Base-by-base conservation (phyloP, 1,140 invertebrate genomes). In the Papilio polyxenes region DNA sequence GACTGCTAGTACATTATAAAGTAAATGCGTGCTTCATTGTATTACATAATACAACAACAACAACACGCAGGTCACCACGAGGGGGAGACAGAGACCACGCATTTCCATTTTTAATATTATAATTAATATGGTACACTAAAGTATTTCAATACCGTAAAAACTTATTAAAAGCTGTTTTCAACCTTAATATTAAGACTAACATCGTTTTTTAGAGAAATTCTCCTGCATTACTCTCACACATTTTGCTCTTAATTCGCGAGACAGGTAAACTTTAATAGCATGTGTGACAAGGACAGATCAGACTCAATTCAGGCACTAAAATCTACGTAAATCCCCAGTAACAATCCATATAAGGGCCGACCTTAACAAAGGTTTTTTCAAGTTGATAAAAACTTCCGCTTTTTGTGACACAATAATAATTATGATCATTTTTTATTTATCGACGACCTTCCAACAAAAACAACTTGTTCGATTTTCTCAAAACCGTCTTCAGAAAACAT, bases 351-450 rank as follows among this genome's bases (percentile, higher is more conserved):
- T 72, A 37, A 72, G 65, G 65, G 31, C 31, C 31, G 31, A 37
- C 65, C 23, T 72, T 37, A 37, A 2, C 31, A 31, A 72, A 72
- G 65, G 65, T 72, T 72, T 15, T 72, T 72, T 72, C n/a, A 37
- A 37, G 31, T 37, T 37, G 3, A 56, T 13, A 56, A 56, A 72
- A 72, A 72, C 31, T 72, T 72, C 65, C 65, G 65, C 13, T 15
- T 72, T 13, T 40, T 37, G 65, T 72, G 65, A 72, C 65, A 69
- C 65, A 69, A 37, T 37, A 72, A 72, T 72, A 37, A 72, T 65
- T 62, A 31, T 31, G 0, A 10, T 62, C 59, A 62, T 62, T 62
- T 62, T 23, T 62, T 62, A 62, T 62, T 62, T 20, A 62, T 62
- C 15, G 62, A 31, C 11, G 31, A 72, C 65, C 65, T 72, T 37